Evolutionary conservation across 2,888 invertebrate species (phyloP).

Genomic region (Aleiodes testaceus): DNA sequence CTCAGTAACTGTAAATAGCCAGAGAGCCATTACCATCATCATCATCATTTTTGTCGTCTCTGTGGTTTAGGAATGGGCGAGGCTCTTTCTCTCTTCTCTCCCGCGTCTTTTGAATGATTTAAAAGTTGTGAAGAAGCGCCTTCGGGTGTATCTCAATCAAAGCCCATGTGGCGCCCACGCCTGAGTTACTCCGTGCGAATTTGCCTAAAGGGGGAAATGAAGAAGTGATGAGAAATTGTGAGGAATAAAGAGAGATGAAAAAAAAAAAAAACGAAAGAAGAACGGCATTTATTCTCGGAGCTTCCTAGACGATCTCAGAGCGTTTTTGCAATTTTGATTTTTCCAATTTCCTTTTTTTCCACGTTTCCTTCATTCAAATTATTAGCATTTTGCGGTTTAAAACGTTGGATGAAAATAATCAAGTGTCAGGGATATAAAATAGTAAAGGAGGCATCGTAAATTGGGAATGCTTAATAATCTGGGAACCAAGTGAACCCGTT

Average conservation of each 20-base stretch:
- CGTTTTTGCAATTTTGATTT: conserved; percentile 9
- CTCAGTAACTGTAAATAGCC: conserved; percentile 24
- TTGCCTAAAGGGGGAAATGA: conserved; percentile 34
- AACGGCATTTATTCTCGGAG: conserved; percentile 6
- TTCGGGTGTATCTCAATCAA: conserved; percentile 20
- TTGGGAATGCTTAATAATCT: conserved; percentile 20
- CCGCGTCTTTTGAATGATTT: too few relatives aligned
- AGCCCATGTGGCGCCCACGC: conserved; percentile 55
- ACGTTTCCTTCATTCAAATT: conserved; percentile 17
- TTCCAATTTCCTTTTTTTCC: background rate
- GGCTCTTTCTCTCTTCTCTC: background rate
- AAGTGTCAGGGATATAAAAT: conserved; percentile 21
- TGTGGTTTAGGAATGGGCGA: conserved; percentile 21
- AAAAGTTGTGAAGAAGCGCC: conserved; percentile 21
- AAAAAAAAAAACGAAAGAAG: background rate
- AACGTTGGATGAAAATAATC: conserved; percentile 46
- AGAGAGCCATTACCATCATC: background rate
- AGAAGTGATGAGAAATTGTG: conserved; percentile 19
- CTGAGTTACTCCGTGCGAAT: conserved; percentile 46
- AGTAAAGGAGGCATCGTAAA: background rate
- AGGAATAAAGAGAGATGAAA: background rate
- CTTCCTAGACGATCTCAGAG: conserved; percentile 36
- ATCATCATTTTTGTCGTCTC: conserved; percentile 25
- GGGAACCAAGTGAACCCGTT: conserved; percentile 3
- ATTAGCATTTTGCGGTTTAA: conserved; percentile 47